Base-by-base conservation (phyloP, 2,888 invertebrate genomes). In the Ashinkailepas kermadecensis region DNA sequence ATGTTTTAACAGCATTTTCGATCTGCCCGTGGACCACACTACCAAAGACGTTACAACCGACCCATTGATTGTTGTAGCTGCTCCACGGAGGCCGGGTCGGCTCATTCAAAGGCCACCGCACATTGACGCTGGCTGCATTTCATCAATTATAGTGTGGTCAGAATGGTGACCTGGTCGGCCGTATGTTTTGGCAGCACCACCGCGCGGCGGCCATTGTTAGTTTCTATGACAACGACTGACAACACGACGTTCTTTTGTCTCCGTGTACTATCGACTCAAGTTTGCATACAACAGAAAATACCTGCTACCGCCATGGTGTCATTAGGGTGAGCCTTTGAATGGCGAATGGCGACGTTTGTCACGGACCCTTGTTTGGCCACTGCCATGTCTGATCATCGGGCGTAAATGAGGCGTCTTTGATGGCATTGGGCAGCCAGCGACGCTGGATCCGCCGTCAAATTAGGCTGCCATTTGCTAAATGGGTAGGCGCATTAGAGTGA, bases 91-190 rank as follows among this genome's bases (percentile, higher is more conserved):
- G 65, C 67, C 39, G 25, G 12, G 70, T 4, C 39, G 39, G 11
- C 15, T 25, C 70, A 70, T 39, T 70, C 70, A 70, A 70, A 70
- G 39, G 70, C 25, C 70, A 23, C 39, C 70, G 39, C 70, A 70
- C 70, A 70, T 70, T 18, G 70, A 39, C 70, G 15, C 70, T 12
- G 70, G 15, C 25, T 18, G 74, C 23, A 74, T 56, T 74, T 56
- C 54, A 74, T 74, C 74, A 74, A 74, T 74, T 74, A 74, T 56
- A 74, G 74, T 2, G 74, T 10, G 56, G 74, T 70, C 70, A 70
- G 25, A 70, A 70, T 70, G 70, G 70, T 10, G 65, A 25, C 2
- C 70, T 12, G 12, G 70, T 6, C 25, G 15, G 39, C 70, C 39
- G 70, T 70, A 70, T 39, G 39, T 70, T 70, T 70, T 8, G 70